Evolutionary conservation across 2,888 invertebrate species (phyloP), one percentile per base, ranked within the genome.

Genomic region (Nymphalis c-album): DNA sequence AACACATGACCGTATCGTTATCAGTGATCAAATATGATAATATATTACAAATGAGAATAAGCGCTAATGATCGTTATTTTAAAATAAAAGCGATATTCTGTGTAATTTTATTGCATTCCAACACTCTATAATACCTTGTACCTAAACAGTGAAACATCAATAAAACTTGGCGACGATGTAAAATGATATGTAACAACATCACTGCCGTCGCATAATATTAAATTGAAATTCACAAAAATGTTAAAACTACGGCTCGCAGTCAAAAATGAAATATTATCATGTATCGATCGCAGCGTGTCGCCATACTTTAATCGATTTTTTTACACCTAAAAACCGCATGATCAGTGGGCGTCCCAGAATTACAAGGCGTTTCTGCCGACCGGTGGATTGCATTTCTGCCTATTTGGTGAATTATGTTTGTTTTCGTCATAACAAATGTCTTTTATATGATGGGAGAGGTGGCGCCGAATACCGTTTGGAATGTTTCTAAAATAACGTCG

Each of bases 281-380:
- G 84, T 88, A 86, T 88, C 86, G 89, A 90, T 90, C 92, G 77
- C 92, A 91, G 92, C 91, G 85, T 92, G 92, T 91, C 89, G 92
- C 86, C 92, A 81, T 85, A 81, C 83, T 86, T 85, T 90, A 91
- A 92, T 91, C 90, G 91, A 91, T 88, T 92, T 92, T 91, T 92
- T 92, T 92, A 92, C 92, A 92, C 92, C 90, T 91, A 86, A 88
- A 57, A 91, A 90, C 90, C 88, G 86, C 91, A 87, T 81, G 85
- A 84, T 79, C 85, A 77, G 90, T 88, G 87, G 91, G 90, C 89
- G 91, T 88, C 78, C 78, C 78, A 80, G 82, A 81, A 86, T 90
- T 88, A 91, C 88, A 85, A 90, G 89, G 87, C 88, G 80, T 84
- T 88, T 91, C 86, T 90, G 89, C 86, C 87, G 89, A 83, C 80